Conservation (phyloP, 1,140 invertebrate genomes). For the Polypedilum pembai region DNA sequence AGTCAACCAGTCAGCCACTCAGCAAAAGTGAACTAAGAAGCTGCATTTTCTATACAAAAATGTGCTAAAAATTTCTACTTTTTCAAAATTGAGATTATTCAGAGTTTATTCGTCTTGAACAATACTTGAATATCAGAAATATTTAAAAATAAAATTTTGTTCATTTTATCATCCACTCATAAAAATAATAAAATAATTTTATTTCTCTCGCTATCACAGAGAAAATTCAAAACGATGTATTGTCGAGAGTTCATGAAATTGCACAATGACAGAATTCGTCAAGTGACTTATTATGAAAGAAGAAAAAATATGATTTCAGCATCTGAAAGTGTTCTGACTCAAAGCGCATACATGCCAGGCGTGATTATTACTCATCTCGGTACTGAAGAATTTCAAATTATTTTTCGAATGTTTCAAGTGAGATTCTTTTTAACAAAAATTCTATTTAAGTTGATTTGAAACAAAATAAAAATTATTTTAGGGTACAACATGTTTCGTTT, state of each 20-base stretch:
- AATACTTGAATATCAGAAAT: no score
- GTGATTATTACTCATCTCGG: conserved; percentile 36
- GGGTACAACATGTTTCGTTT: background rate
- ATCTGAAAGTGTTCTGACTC: conserved; percentile 44
- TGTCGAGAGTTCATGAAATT: conserved; percentile 48
- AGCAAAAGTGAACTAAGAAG: no score
- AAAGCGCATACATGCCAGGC: conserved; percentile 36
- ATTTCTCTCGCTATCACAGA: conserved; percentile 32
- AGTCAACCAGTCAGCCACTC: no score
- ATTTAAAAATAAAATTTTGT: no score
- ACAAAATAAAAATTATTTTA: background rate
- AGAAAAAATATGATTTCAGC: conserved; percentile 49
- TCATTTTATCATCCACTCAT: no score
- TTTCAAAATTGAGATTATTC: no score
- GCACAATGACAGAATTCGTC: conserved; percentile 55
- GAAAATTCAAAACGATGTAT: conserved; percentile 43
- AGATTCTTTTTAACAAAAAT: conserved; percentile 1
- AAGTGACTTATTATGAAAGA: conserved; percentile 54
- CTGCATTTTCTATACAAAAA: no score
- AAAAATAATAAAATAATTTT: no score
- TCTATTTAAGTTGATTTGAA: no score
- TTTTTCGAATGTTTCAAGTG: conserved; percentile 37
- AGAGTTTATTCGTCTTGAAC: no score
- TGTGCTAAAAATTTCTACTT: no score
- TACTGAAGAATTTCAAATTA: conserved; percentile 33